Percentiles rank a stretch among this genome's conserved stretches.
Conservation (phyloP, 2,797 vertebrate species). For the Rhadinocentrus ornatus region DNA sequence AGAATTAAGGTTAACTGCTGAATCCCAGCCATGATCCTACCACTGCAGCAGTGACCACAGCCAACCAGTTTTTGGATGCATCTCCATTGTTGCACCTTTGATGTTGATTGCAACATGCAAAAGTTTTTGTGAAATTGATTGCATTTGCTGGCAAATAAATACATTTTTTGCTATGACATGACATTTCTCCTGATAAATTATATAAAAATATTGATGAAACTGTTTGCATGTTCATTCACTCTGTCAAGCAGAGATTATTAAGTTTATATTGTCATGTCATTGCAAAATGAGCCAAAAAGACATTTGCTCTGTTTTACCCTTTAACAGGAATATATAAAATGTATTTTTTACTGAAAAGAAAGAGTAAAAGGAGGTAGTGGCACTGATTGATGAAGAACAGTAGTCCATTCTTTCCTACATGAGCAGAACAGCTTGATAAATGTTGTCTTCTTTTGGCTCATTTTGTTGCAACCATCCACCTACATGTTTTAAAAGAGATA, state of each 20-base stretch:
- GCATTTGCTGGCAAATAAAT: neutral
- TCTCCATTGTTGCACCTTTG: neutral
- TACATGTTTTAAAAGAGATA: too few species aligned
- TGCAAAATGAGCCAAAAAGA: neutral
- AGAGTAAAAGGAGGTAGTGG: too few species aligned
- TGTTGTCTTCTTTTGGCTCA: too few species aligned
- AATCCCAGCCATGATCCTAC: neutral
- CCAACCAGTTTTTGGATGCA: neutral
- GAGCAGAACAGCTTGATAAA: too few species aligned
- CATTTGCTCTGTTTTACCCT: neutral
- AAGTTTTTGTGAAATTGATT: neutral
- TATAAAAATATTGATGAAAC: neutral
- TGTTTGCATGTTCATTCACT: neutral
- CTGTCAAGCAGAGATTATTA: neutral
- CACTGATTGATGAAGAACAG: too few species aligned
- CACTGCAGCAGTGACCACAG: neutral
- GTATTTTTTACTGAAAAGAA: too few species aligned
- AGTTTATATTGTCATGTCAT: neutral
- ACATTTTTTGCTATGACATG: slow-evolving; percentile 1
- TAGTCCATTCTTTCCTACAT: too few species aligned
- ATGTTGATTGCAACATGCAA: slow-evolving; percentile 1
- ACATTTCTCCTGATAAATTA: neutral
- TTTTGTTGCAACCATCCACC: too few species aligned
- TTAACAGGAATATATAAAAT: neutral
- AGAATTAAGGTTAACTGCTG: neutral